Conservation (phyloP, 2,113 vertebrate species). For the Poecile atricapillus region DNA sequence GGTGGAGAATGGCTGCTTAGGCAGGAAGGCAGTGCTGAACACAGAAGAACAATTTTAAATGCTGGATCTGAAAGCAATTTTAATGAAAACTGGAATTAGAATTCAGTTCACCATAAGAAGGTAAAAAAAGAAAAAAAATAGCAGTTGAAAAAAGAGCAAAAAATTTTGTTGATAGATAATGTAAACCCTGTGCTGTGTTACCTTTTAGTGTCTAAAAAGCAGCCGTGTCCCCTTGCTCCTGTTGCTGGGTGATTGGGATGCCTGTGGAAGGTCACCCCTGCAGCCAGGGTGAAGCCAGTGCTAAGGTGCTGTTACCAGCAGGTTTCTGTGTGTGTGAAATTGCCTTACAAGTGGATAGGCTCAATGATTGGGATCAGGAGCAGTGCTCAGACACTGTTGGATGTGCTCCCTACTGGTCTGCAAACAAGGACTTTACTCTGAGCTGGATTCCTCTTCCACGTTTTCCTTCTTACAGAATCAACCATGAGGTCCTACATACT, state of each 20-base stretch:
- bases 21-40: not conserved
- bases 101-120: not conserved
- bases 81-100: not conserved
- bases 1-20: not conserved
- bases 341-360: not conserved
- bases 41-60: not conserved
- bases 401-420: accelerated
- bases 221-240: not conserved
- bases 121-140: not conserved
- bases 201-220: not conserved
- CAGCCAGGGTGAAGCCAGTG: not conserved
- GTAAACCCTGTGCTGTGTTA: not conserved
- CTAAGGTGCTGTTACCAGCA: not conserved
- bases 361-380: accelerated
- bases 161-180: not conserved
- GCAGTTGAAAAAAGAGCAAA: not conserved
- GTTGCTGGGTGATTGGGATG: not conserved
- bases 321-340: not conserved
- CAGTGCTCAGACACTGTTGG: not conserved
- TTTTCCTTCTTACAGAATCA: not conserved
- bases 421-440: not conserved
- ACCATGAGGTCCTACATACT: not conserved
- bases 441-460: not conserved
- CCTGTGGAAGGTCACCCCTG: not conserved
- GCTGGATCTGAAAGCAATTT: not conserved